These are phyloP conservation scores for Sepioteuthis lessoniana DNA, from an alignment of 2,888 invertebrate species.

Conservation along the genomic window DNA sequence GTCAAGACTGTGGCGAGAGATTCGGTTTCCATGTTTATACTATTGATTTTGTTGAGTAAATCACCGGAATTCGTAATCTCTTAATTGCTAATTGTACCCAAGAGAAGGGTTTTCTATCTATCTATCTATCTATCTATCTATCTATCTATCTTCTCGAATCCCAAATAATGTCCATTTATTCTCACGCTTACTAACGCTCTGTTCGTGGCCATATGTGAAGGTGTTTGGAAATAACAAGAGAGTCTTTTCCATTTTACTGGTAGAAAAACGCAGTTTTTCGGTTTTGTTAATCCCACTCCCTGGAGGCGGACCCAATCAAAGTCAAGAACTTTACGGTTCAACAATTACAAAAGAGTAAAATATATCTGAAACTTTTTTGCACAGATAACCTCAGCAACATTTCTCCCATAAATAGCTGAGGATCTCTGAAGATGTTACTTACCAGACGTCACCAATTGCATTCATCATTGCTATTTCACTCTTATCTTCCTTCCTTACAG, in stretches of 20 bases:
- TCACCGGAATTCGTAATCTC: no score
- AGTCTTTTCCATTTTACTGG: not conserved
- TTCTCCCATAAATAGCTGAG: not conserved
- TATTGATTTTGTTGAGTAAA: no score
- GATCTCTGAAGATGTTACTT: not conserved
- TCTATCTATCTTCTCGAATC: not conserved
- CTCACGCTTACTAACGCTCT: not conserved
- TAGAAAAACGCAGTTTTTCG: not conserved
- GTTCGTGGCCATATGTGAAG: not conserved
- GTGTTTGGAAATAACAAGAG: not conserved
- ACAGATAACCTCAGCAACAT: not conserved
- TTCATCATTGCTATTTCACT: not conserved
- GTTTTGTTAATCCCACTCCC: not conserved
- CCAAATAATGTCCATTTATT: not conserved
- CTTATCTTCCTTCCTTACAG: not conserved
- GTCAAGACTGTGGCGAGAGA: no score
- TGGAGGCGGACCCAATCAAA: not conserved
- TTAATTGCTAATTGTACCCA: not conserved
- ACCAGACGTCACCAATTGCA: not conserved
- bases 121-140: not conserved
- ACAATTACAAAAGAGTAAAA: not conserved
- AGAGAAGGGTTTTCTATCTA: no score
- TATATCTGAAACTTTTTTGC: not conserved
- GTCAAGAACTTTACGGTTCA: not conserved
- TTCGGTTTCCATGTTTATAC: no score